Conservation (phyloP, 2,888 invertebrate genomes). For the Polydrusus pterygomalis region DNA sequence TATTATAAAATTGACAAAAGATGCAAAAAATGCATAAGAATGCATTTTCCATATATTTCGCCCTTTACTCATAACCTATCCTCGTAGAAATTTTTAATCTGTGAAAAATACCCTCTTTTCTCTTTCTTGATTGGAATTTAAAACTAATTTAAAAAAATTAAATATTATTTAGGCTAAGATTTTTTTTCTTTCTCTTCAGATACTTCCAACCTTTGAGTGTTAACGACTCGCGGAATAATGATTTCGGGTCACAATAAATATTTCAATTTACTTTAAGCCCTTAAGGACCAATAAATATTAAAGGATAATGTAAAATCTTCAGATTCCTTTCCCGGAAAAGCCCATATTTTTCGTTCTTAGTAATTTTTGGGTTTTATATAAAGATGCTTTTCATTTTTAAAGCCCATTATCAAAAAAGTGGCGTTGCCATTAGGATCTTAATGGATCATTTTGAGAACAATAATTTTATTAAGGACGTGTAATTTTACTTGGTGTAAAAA, state of each 20-base stretch:
- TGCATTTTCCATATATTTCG: no score
- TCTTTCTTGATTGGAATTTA: no score
- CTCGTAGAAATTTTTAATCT: no score
- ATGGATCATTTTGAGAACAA: constrained; percentile 9
- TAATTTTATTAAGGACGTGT: constrained; percentile 1
- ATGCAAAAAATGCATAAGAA: no score
- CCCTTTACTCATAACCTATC: no score
- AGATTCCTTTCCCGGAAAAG: not conserved
- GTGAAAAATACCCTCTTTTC: no score
- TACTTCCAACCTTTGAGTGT: no score
- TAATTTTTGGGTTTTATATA: constrained; percentile 3
- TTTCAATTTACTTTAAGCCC: constrained; percentile 3
- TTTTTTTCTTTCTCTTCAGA: no score
- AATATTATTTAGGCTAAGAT: no score
- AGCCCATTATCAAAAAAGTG: not conserved
- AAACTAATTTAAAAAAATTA: no score
- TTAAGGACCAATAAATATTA: constrained; percentile 3
- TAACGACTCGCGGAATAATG: no score
- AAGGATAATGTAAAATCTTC: not conserved
- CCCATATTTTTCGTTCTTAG: not conserved
- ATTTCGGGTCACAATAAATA: not conserved
- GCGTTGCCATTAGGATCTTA: constrained; percentile 3
- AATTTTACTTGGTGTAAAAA: not conserved
- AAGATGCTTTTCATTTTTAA: constrained; percentile 13
- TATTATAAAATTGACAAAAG: no score